Percentiles rank a stretch among this genome's conserved stretches.
These are phyloP conservation scores for Heterodera carotae DNA, from an alignment of 1,140 invertebrate species.

Conservation along the genomic window DNA sequence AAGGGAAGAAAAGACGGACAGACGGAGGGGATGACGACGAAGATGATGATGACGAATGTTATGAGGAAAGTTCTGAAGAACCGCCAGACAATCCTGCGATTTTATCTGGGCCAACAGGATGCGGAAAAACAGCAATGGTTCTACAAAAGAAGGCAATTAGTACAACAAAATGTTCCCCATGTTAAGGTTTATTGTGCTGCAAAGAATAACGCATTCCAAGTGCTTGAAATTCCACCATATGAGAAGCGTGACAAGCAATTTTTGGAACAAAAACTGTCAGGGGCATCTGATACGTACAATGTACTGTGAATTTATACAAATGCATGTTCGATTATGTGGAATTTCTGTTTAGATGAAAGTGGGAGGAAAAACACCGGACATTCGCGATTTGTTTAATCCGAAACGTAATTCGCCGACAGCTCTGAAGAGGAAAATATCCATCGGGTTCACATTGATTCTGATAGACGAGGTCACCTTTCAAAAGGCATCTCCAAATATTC, in stretches of 20 bases:
- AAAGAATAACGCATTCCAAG: conserved; percentile 9
- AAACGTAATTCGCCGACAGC: neutral
- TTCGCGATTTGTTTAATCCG: conserved; percentile 7
- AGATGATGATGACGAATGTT: conserved; percentile 14
- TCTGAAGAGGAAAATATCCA: conserved; percentile 7
- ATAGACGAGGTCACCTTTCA: conserved; percentile 17
- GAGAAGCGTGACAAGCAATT: conserved; percentile 11
- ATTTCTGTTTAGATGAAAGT: neutral
- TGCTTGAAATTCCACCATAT: conserved; percentile 23
- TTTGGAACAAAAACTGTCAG: conserved; percentile 17
- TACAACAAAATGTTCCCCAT: neutral
- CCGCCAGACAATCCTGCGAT: neutral
- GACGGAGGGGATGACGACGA: conserved; percentile 22
- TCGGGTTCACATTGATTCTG: conserved; percentile 16
- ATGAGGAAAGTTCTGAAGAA: conserved; percentile 1
- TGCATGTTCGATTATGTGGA: neutral
- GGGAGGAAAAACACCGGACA: neutral
- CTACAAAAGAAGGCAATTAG: neutral
- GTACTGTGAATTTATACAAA: neutral
- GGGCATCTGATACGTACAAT: conserved; percentile 18
- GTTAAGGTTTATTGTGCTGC: conserved; percentile 27
- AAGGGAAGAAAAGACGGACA: conserved; percentile 19
- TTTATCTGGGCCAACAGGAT: conserved; percentile 13
- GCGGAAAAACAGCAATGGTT: conserved; percentile 24
- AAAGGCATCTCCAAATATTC: neutral